A percentile compares a stretch with the other conserved stretches of the same genome.
Conservation (phyloP, 2,888 invertebrate genomes). For the Tenthredo amoena region DNA sequence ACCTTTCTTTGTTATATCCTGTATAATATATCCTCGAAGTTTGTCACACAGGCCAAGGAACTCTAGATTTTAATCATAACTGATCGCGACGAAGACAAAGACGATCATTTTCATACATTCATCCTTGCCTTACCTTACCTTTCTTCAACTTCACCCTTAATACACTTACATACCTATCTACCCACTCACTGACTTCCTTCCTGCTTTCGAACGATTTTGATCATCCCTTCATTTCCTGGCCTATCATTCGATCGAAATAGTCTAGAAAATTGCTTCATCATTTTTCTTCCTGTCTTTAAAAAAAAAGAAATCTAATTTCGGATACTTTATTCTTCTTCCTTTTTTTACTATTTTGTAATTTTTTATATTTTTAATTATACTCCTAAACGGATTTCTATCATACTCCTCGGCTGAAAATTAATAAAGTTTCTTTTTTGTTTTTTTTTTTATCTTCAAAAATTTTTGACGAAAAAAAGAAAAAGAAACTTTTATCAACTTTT, state of each 20-base stretch:
- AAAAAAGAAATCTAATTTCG: neutral
- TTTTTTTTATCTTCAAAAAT: too few species aligned
- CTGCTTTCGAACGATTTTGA: neutral
- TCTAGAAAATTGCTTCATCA: neutral
- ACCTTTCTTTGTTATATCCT: constrained; percentile 8
- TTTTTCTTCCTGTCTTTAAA: neutral
- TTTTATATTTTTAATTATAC: too few species aligned
- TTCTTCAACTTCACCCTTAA: neutral
- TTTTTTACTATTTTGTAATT: too few species aligned
- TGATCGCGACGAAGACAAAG: neutral
- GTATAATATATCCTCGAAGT: neutral
- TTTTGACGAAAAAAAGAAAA: too few species aligned
- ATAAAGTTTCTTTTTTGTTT: too few species aligned
- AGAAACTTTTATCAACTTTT: neutral
- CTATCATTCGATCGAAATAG: neutral
- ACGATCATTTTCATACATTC: neutral
- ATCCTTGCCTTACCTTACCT: neutral
- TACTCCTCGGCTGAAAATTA: too few species aligned
- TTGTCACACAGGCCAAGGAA: neutral
- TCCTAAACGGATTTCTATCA: too few species aligned
- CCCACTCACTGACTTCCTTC: neutral
- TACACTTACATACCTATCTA: neutral
- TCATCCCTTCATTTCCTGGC: neutral
- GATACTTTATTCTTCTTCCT: neutral
- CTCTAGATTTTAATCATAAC: neutral